A percentile compares a stretch with the other conserved stretches of the same genome.
phyloP scores from a whole-genome alignment of 1,140 invertebrate genomes.

The Drosophila nebulosa region DNA sequence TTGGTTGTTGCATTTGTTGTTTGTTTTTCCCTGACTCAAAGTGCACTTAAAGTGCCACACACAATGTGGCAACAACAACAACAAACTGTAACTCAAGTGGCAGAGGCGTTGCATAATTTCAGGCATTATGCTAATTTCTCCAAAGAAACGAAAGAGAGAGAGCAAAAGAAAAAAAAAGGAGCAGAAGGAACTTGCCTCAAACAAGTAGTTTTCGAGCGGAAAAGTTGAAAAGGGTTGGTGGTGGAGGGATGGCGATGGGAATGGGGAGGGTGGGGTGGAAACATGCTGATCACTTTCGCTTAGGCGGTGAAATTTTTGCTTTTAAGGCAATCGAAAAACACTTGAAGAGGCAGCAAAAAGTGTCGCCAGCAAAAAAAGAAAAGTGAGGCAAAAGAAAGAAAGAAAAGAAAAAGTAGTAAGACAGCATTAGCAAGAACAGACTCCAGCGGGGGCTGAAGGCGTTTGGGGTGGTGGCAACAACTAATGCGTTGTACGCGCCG shows the following conservation, averaged over 20 bases:
- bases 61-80: not conserved
- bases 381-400: slow-evolving; percentile 25
- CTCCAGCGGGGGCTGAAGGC: not conserved
- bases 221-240: slow-evolving; percentile 16
- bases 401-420: not conserved
- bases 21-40: slow-evolving; percentile 49
- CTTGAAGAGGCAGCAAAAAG: slow-evolving; percentile 45
- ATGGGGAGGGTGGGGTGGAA: slow-evolving; percentile 1
- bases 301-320: slow-evolving; percentile 59
- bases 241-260: slow-evolving; percentile 2
- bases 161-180: not conserved
- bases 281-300: slow-evolving; percentile 64
- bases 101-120: slow-evolving; percentile 71
- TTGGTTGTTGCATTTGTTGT: slow-evolving; percentile 32
- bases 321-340: slow-evolving; percentile 77
- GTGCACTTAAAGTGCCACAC: slow-evolving; percentile 63
- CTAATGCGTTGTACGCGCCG: slow-evolving; percentile 80
- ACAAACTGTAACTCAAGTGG: slow-evolving; percentile 34
- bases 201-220: slow-evolving; percentile 49
- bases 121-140: slow-evolving; percentile 71
- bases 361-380: slow-evolving; percentile 50
- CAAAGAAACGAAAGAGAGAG: not conserved
- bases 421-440: not conserved
- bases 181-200: slow-evolving; percentile 59
- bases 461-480: slow-evolving; percentile 38